A percentile compares a stretch with the other conserved stretches of the same genome.
Evolutionary conservation across 2,113 vertebrate species (phyloP).

Genomic region (Pelecanoides urinatrix): DNA sequence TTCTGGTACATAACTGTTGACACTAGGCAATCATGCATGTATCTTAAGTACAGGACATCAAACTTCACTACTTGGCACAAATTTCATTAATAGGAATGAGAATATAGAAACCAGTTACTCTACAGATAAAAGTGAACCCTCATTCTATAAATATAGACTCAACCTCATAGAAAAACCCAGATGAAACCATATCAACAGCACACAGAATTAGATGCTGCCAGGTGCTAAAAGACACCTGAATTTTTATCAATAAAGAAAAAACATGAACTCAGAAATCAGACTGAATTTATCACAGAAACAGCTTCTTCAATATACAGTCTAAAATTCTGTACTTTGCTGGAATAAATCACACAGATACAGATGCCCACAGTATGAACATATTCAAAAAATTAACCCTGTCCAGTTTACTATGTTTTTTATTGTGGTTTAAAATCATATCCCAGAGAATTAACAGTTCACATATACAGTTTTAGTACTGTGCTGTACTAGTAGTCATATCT

Average conservation of each 20-base stretch:
- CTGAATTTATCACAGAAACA: not conserved
- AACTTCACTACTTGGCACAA: not conserved
- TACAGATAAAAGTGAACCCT: not conserved
- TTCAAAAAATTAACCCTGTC: not conserved
- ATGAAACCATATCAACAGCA: not conserved
- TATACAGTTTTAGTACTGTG: not conserved
- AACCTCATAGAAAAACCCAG: not conserved
- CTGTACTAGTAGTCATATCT: accelerated
- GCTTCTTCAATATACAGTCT: not conserved
- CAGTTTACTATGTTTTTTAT: not conserved
- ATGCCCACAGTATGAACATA: not conserved
- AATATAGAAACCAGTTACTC: not conserved
- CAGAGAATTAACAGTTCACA: not conserved
- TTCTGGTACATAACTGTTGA: not conserved
- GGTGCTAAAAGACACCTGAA: not conserved
- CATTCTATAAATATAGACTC: not conserved
- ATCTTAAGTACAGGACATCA: not conserved
- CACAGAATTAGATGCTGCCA: not conserved
- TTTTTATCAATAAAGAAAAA: not conserved
- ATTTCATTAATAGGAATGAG: not conserved
- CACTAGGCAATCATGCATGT: not conserved
- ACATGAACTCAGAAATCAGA: not conserved
- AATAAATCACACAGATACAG: not conserved
- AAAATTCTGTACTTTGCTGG: not conserved
- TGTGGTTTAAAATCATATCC: not conserved